Percentiles rank a stretch among this genome's conserved stretches.
Evolutionary conservation across 23 tunicate genomes (phyloP).

Genomic region (Halocynthia roretzi): DNA sequence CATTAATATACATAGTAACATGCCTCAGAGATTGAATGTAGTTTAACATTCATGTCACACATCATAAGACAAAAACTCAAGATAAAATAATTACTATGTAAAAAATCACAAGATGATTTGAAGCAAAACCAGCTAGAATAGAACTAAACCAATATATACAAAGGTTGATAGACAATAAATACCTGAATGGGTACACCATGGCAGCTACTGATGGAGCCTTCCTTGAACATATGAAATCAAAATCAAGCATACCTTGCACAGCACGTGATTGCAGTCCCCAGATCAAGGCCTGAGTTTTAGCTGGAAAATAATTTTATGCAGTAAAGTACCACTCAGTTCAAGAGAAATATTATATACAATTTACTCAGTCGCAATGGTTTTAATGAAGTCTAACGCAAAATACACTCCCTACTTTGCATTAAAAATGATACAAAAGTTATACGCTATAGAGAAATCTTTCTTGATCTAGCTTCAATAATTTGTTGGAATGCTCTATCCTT

Average conservation of each 20-base stretch:
- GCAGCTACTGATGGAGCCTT: slow-evolving; percentile 96
- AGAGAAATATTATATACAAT: neutral
- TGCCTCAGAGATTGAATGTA: too few relatives aligned
- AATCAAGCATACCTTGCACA: slow-evolving; percentile 99
- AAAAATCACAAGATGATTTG: neutral
- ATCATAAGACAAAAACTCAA: neutral
- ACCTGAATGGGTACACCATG: slow-evolving; percentile 98
- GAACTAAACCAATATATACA: neutral
- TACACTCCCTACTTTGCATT: too few relatives aligned
- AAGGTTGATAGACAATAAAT: slow-evolving; percentile 15
- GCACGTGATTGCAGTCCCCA: slow-evolving; percentile 98
- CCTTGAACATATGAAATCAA: slow-evolving; percentile 96
- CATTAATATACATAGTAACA: neutral
- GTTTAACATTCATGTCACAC: neutral
- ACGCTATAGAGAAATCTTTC: too few relatives aligned
- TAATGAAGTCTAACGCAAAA: too few relatives aligned
- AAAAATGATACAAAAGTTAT: too few relatives aligned
- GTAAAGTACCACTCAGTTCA: neutral
- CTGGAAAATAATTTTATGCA: slow-evolving; percentile 25
- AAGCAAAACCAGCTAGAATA: neutral
- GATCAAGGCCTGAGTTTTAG: slow-evolving; percentile 69
- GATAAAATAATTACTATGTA: neutral
- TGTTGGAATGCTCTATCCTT: too few relatives aligned
- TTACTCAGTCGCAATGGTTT: neutral
- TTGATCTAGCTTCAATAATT: too few relatives aligned